phyloP scores from a whole-genome alignment of 2,113 vertebrate species.

The Thalassarche chlororhynchos region DNA sequence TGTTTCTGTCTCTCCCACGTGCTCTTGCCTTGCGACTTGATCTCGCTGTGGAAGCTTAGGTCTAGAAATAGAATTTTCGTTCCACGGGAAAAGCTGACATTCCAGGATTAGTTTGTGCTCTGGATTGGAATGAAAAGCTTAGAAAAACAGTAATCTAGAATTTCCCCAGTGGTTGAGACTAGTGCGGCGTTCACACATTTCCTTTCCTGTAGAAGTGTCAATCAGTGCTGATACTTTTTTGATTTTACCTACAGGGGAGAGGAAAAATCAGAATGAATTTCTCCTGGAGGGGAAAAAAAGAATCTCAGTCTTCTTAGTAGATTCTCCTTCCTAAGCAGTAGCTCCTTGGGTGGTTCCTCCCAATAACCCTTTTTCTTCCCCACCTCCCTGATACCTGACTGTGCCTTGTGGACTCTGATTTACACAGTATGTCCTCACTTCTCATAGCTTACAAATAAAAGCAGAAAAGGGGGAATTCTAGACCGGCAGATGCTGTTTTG shows the following conservation, averaged over 20 bases:
- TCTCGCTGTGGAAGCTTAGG: not conserved
- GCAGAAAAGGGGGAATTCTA: not conserved
- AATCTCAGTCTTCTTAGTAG: not conserved
- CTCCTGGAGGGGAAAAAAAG: not conserved
- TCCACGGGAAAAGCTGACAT: not conserved
- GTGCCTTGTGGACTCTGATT: not conserved
- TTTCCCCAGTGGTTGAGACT: not conserved
- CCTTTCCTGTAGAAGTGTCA: not conserved
- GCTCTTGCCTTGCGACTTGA: not conserved
- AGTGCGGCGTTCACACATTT: not conserved
- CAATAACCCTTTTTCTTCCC: not conserved
- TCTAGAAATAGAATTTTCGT: conserved; percentile 9
- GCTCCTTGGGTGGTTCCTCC: not conserved
- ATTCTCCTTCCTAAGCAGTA: not conserved
- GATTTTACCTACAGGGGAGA: not conserved
- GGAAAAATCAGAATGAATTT: not conserved
- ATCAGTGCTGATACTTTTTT: not conserved
- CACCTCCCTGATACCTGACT: not conserved
- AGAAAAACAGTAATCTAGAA: not conserved
- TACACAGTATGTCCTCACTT: not conserved
- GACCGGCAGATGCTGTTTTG: conserved; percentile 40
- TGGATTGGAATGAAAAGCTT: not conserved
- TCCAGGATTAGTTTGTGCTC: not conserved
- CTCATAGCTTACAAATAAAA: not conserved
- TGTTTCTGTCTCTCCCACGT: not conserved